phyloP scores from a whole-genome alignment of 2,113 vertebrate genomes.

The Eudyptes chrysolophus region DNA sequence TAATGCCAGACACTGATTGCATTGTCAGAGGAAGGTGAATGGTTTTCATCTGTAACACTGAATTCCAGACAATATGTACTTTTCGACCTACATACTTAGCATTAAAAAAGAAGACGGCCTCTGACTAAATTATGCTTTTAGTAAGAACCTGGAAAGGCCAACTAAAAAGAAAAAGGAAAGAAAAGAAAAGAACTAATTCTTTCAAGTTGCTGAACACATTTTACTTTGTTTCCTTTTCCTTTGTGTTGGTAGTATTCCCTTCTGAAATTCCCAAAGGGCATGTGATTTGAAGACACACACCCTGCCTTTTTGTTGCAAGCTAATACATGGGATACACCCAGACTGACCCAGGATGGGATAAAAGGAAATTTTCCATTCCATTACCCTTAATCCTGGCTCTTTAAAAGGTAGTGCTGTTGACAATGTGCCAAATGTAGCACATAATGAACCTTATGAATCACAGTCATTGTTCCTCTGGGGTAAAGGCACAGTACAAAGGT shows the following conservation, averaged over 20 bases:
- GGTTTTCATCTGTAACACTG: not conserved
- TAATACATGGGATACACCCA: not conserved
- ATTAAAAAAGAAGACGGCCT: not conserved
- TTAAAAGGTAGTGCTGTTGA: not conserved
- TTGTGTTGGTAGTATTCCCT: not conserved
- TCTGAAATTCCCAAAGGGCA: not conserved
- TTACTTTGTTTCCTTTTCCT: not conserved
- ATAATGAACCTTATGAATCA: conserved; percentile 48
- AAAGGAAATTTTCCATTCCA: conserved; percentile 40
- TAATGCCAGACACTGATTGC: not conserved
- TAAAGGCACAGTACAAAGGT: not conserved
- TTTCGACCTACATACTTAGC: not conserved
- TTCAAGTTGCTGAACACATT: not conserved
- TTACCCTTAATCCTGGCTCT: conserved; percentile 30
- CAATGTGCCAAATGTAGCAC: conserved; percentile 1
- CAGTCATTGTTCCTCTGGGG: conserved; percentile 2
- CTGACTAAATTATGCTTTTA: not conserved
- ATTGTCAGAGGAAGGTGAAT: not conserved
- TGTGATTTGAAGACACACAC: not conserved
- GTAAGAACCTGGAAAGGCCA: not conserved
- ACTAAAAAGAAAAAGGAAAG: not conserved
- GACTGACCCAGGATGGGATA: not conserved
- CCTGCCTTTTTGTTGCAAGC: not conserved
- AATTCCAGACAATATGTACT: not conserved
- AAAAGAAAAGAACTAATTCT: not conserved